Base-by-base conservation (phyloP, 2,888 invertebrate species). In the Empis stercorea region DNA sequence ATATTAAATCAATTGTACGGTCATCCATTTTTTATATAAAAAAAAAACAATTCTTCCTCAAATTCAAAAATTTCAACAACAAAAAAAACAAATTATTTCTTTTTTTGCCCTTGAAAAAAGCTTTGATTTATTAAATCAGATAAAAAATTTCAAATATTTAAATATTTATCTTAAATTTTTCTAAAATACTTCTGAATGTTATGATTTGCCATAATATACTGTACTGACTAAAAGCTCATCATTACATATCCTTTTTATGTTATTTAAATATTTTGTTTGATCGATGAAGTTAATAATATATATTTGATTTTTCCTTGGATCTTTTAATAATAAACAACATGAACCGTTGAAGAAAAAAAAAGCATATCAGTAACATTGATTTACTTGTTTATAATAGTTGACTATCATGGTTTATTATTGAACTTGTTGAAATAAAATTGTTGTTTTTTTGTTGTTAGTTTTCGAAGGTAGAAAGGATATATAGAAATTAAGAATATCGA, bases 1-100 rank as follows among this genome's bases (percentile, higher is more conserved):
- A 94, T 61, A 94, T 93, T 46, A 86, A 77, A 68, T 94, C 92
- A 30, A 94, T 82, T 0, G 87, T 87, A 51, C 84, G 76, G 68
- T 93, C 93, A 65, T 93, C 93, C 92, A 93, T 93, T 51, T 39
- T 39, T n/a, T n/a, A n/a, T n/a, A n/a, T n/a, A n/a, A 7, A 10
- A 39, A 39, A 14, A 15, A 9, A 5, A 3, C 10, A 7, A 37
- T 16, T 5, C n/a, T n/a, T n/a, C n/a, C n/a, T n/a, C n/a, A n/a
- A n/a, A n/a, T 9, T 9, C 4, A 16, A 16, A 10, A 13, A 16
- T 14, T 15, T 15, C 15, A n/a, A n/a, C n/a, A n/a, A 10, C 6
- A 36, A 36, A 36, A 36, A 15, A 36, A 15, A 14, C 14, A 16
- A 5, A 7, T 16, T 37, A n/a, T 37, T 37, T 16, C 10, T 10